Evolutionary conservation across 2,888 invertebrate species (phyloP).

Genomic region (Gibbula magus): DNA sequence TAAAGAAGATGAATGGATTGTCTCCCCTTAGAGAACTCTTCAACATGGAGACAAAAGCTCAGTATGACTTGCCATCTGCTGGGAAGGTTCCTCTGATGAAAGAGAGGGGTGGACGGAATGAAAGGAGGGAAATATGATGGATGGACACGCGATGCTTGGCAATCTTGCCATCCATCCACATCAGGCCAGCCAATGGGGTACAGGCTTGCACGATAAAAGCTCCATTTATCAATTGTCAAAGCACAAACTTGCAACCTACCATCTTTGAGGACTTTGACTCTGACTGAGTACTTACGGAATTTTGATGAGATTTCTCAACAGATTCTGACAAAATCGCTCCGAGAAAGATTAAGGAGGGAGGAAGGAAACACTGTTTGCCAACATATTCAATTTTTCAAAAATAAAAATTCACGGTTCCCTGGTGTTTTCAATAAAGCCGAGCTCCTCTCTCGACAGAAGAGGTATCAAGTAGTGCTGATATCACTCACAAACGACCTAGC

Average conservation of each 20-base stretch:
- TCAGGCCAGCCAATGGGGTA: not conserved
- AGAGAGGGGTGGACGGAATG: not conserved
- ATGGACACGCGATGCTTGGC: not conserved
- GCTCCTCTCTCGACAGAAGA: too few species aligned
- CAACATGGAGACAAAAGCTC: slow-evolving; percentile 12
- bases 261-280: not conserved
- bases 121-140: not conserved
- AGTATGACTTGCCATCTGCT: not conserved
- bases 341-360: slow-evolving; percentile 2
- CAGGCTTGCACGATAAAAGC: not conserved
- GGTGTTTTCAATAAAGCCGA: not conserved
- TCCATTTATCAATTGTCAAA: slow-evolving; percentile 22
- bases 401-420: not conserved
- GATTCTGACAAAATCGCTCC: slow-evolving; percentile 12
- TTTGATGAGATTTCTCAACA: slow-evolving; percentile 14
- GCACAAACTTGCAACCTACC: too few species aligned
- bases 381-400: slow-evolving; percentile 14
- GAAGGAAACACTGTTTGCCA: not conserved
- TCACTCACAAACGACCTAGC: too few species aligned
- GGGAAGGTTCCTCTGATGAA: not conserved
- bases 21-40: slow-evolving; percentile 19
- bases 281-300: not conserved
- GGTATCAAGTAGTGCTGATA: too few species aligned
- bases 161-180: not conserved
- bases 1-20: slow-evolving; percentile 21